Conservation (phyloP, 2,888 invertebrate species). For the Ennomos fuscantarius region DNA sequence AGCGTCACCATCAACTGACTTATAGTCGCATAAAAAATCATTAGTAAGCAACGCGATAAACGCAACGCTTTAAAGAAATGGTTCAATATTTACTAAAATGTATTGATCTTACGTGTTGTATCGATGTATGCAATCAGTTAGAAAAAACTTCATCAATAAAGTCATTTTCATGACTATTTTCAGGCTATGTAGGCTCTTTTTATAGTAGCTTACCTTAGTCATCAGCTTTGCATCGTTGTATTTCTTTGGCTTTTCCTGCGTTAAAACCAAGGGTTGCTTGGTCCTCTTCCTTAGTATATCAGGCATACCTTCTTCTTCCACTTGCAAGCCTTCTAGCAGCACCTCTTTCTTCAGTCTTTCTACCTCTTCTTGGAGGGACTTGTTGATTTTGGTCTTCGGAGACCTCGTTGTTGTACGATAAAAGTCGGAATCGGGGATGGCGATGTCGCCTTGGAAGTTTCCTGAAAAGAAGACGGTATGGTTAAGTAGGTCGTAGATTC, state of each 20-base stretch:
- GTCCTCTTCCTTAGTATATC: slow-evolving; percentile 90
- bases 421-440: slow-evolving; percentile 87
- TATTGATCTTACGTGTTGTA: no score
- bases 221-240: slow-evolving; percentile 78
- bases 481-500: no score
- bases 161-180: not conserved
- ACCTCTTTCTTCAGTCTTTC: slow-evolving; percentile 93
- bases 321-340: slow-evolving; percentile 91
- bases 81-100: no score
- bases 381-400: slow-evolving; percentile 84
- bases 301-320: slow-evolving; percentile 93
- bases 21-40: no score
- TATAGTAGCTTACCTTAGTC: slow-evolving; percentile 63
- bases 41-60: no score
- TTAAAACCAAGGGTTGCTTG: slow-evolving; percentile 84
- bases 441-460: slow-evolving; percentile 93
- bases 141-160: no score
- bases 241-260: slow-evolving; percentile 78
- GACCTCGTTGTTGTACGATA: slow-evolving; percentile 60
- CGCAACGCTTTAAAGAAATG: no score
- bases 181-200: no score
- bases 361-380: slow-evolving; percentile 90
- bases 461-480: slow-evolving; percentile 82
- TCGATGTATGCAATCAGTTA: no score
- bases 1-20: no score